A percentile compares a stretch with the other conserved stretches of the same genome.
Evolutionary conservation across 2,113 vertebrate genomes (phyloP).

Genomic region (Callaeas wilsoni): DNA sequence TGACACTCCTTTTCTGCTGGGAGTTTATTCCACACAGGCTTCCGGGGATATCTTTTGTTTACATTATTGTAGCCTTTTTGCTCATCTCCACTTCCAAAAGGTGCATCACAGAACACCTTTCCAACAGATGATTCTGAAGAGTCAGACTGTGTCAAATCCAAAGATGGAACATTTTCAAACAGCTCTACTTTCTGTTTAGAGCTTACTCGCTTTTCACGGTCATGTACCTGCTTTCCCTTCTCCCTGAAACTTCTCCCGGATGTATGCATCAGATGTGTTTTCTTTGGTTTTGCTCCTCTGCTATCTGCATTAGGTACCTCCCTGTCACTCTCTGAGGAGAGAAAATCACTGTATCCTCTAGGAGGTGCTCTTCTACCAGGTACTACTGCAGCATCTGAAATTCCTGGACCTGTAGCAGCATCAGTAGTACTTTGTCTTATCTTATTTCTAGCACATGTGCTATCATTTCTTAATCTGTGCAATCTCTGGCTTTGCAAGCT

Average conservation of each 20-base stretch:
- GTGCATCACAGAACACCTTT: constrained; percentile 61
- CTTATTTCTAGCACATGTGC: constrained; percentile 51
- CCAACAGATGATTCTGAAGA: constrained; percentile 66
- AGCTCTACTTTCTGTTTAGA: constrained; percentile 65
- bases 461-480: constrained; percentile 76
- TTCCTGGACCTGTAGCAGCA: constrained; percentile 6
- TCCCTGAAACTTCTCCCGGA: constrained; percentile 72
- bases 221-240: constrained; percentile 68
- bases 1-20: constrained; percentile 70
- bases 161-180: constrained; percentile 62
- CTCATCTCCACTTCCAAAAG: constrained; percentile 60
- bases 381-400: constrained; percentile 22
- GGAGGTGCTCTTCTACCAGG: constrained; percentile 62
- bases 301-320: constrained; percentile 67
- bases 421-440: constrained; percentile 50
- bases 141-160: constrained; percentile 65
- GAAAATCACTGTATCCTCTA: constrained; percentile 63
- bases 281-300: constrained; percentile 81
- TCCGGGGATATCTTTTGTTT: constrained; percentile 70
- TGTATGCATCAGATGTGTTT: constrained; percentile 60
- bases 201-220: constrained; percentile 63
- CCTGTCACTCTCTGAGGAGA: constrained; percentile 74
- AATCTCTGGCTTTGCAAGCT: constrained; percentile 72
- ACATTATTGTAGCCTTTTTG: constrained; percentile 59
- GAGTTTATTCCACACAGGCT: constrained; percentile 72